Evolutionary conservation across 1,140 invertebrate genomes (phyloP).

Genomic region (Cydia fagiglandana): DNA sequence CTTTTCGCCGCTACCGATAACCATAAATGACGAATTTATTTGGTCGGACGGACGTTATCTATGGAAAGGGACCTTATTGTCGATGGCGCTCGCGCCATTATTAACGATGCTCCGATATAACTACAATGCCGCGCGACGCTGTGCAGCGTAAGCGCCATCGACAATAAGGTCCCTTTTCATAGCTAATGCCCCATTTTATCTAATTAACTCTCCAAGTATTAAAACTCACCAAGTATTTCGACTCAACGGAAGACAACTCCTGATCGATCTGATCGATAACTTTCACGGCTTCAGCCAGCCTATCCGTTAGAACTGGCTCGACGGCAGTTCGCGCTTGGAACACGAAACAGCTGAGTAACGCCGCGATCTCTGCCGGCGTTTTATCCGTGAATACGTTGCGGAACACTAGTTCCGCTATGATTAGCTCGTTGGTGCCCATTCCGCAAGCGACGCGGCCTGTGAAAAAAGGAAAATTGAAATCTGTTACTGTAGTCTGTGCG

Average conservation of each 20-base stretch:
- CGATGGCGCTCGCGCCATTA: too few relatives aligned
- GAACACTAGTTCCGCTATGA: conserved; percentile 98
- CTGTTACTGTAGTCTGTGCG: too few relatives aligned
- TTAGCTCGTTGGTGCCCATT: conserved; percentile 95
- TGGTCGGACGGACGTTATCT: too few relatives aligned
- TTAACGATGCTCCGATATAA: too few relatives aligned
- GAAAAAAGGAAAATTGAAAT: background rate
- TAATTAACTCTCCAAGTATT: too few relatives aligned
- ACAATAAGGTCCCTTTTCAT: too few relatives aligned
- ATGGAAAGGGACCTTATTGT: too few relatives aligned
- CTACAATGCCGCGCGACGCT: too few relatives aligned
- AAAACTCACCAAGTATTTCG: conserved; percentile 66
- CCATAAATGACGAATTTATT: too few relatives aligned
- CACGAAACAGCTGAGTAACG: conserved; percentile 93
- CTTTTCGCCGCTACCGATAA: too few relatives aligned
- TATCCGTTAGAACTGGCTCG: conserved; percentile 79
- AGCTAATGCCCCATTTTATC: too few relatives aligned
- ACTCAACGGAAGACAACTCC: conserved; percentile 68
- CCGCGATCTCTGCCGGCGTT: conserved; percentile 94
- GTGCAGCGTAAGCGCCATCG: too few relatives aligned
- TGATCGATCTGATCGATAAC: conserved; percentile 66
- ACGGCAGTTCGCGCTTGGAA: conserved; percentile 90
- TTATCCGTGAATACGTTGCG: conserved; percentile 93
- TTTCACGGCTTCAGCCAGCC: conserved; percentile 75
- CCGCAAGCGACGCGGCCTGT: conserved; percentile 95